phyloP scores from a whole-genome alignment of 2,113 vertebrate species.

The Chionis minor region DNA sequence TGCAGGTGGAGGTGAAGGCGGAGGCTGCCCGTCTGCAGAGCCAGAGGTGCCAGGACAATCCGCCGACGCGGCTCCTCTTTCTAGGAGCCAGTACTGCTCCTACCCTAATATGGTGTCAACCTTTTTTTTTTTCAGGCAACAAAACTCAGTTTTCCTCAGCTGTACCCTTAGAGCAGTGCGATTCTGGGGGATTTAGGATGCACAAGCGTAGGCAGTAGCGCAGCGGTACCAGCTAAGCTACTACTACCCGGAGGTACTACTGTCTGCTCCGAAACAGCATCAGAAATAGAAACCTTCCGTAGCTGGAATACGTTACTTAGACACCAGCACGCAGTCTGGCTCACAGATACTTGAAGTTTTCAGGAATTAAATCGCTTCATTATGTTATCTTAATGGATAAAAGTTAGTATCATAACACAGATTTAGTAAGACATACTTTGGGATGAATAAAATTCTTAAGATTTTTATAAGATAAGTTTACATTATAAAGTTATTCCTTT shows the following conservation, averaged over 20 bases:
- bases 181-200: neutral
- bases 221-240: neutral
- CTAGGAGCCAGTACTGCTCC: neutral
- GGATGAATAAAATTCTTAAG: neutral
- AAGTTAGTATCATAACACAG: accelerated
- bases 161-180: neutral
- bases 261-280: neutral
- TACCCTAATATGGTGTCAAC: too few relatives aligned
- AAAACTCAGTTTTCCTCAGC: neutral
- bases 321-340: neutral
- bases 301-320: neutral
- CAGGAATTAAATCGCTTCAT: neutral
- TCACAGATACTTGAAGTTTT: neutral
- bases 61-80: neutral
- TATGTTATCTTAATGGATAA: neutral
- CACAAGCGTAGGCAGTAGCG: neutral
- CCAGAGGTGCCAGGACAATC: neutral
- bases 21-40: neutral
- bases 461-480: neutral
- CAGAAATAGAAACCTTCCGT: neutral
- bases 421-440: neutral
- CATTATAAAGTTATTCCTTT: neutral
- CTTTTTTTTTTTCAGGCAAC: neutral
- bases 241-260: neutral
- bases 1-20: neutral